Percentiles rank a stretch among this genome's conserved stretches.
phyloP scores from a whole-genome alignment of 2,888 invertebrate genomes.

The Drosophila meridiana region DNA sequence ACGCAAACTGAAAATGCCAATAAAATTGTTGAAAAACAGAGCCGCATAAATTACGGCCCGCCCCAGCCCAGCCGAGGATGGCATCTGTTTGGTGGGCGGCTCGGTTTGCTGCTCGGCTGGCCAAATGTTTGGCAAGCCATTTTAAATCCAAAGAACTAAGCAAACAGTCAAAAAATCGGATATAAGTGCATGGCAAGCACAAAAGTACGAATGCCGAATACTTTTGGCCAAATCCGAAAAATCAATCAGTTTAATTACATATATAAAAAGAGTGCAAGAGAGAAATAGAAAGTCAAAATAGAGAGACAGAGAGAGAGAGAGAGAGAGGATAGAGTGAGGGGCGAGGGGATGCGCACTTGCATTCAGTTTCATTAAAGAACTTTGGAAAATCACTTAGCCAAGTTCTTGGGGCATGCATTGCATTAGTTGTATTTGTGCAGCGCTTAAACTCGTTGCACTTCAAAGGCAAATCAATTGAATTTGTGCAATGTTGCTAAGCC shows the following conservation, averaged over 20 bases:
- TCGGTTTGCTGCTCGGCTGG: background rate
- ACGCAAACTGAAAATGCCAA: constrained; percentile 69
- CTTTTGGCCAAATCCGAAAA: constrained; percentile 32
- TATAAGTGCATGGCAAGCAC: constrained; percentile 24
- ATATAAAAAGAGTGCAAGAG: background rate
- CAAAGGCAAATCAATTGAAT: constrained; percentile 69
- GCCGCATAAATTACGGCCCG: constrained; percentile 57
- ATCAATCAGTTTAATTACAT: constrained; percentile 67
- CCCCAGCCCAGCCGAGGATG: background rate
- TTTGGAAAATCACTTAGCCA: constrained; percentile 56
- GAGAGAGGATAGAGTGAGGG: background rate
- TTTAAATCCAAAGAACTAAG: constrained; percentile 39
- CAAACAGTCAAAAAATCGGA: constrained; percentile 25
- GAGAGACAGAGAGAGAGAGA: background rate
- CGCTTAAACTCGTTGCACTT: constrained; percentile 63
- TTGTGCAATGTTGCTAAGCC: constrained; percentile 63
- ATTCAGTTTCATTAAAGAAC: constrained; percentile 49
- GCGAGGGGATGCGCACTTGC: constrained; percentile 4
- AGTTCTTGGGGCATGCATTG: constrained; percentile 55
- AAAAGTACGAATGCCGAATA: constrained; percentile 21
- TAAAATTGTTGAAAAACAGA: constrained; percentile 67
- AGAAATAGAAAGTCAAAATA: background rate
- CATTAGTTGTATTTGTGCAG: constrained; percentile 71
- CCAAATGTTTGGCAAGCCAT: constrained; percentile 38
- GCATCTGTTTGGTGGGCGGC: constrained; percentile 4